These are phyloP conservation scores for Trachelus iudaicus DNA, from an alignment of 2,888 invertebrate genomes.

Conservation along the genomic window DNA sequence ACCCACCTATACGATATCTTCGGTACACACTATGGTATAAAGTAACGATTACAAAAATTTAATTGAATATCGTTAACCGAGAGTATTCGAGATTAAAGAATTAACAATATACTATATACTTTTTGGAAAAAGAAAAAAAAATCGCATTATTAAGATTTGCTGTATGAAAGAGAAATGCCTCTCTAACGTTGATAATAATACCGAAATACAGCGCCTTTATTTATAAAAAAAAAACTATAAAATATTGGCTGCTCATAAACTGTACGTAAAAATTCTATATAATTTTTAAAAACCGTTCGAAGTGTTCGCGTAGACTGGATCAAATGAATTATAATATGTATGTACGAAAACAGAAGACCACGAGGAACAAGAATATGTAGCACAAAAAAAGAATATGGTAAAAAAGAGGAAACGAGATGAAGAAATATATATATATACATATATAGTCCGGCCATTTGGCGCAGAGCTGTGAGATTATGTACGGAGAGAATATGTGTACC, in stretches of 20 bases:
- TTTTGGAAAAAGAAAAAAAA: background rate
- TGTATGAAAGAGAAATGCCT: background rate
- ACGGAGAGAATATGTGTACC: background rate
- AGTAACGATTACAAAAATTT: background rate
- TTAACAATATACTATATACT: background rate
- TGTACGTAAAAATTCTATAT: background rate
- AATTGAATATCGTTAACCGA: background rate
- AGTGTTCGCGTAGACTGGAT: background rate
- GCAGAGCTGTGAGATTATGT: background rate
- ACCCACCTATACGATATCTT: conserved; percentile 35
- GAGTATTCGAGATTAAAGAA: background rate
- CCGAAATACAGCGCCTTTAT: background rate
- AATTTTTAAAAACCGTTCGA: background rate
- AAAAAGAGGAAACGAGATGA: background rate
- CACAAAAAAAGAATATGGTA: background rate
- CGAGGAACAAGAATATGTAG: background rate
- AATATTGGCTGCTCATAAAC: background rate
- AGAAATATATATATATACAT: background rate
- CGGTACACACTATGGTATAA: background rate
- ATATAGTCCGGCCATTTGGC: background rate
- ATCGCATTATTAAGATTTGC: background rate
- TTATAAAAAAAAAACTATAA: background rate
- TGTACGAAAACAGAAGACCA: background rate
- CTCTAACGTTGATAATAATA: background rate
- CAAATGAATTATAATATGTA: background rate